A percentile compares a stretch with the other conserved stretches of the same genome.
Evolutionary conservation across 2,113 vertebrate genomes (phyloP).

Genomic region (Eulemur macaco): DNA sequence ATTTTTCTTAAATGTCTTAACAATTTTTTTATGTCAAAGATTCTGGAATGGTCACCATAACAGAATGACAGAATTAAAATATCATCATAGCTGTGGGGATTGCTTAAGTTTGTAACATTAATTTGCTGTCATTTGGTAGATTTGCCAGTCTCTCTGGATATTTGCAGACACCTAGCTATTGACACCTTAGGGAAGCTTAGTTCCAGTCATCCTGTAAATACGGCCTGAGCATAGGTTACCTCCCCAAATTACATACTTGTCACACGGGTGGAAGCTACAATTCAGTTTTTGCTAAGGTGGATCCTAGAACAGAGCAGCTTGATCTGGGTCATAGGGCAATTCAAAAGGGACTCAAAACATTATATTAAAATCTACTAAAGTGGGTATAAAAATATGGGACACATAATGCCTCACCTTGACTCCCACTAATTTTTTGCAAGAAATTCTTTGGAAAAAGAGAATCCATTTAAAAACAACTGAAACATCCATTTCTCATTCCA

Average conservation of each 20-base stretch:
- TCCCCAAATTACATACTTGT: neutral
- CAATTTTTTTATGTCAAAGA: constrained; percentile 56
- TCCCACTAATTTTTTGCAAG: neutral
- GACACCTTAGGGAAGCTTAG: neutral
- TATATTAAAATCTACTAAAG: neutral
- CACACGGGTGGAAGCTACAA: neutral
- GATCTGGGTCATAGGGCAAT: neutral
- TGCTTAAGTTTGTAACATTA: constrained; percentile 71
- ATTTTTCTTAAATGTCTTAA: constrained; percentile 53
- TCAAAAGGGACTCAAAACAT: neutral
- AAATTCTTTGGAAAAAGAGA: constrained; percentile 44
- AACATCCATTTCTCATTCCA: neutral
- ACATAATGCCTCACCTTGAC: neutral
- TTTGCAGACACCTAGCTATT: constrained; percentile 24
- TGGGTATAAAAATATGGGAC: neutral
- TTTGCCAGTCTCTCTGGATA: constrained; percentile 65
- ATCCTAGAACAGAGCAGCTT: neutral
- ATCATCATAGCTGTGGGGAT: constrained; percentile 52
- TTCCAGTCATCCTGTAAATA: neutral
- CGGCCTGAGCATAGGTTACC: neutral
- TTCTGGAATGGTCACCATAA: constrained; percentile 65
- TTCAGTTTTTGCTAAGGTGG: neutral
- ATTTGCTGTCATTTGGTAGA: constrained; percentile 68
- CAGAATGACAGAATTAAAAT: constrained; percentile 76
- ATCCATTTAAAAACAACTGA: neutral